phyloP scores from a whole-genome alignment of 2,888 invertebrate genomes.

The Tipula lateralis region DNA sequence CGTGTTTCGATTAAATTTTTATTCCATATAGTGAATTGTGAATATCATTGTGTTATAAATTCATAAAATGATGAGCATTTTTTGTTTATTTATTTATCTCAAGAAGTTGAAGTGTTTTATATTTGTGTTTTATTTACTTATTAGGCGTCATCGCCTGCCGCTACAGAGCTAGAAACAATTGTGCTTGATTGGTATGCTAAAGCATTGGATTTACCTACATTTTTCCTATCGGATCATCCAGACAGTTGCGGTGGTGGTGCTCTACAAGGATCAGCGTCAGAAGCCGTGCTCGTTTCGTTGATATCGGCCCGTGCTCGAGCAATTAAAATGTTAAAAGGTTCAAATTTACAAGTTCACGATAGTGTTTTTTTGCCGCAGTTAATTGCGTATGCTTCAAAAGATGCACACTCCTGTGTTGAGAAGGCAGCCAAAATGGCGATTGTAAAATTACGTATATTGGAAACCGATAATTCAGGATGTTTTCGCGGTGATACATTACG shows the following conservation, averaged over 20 bases:
- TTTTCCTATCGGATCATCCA: slow-evolving; percentile 53
- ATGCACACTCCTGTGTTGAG: slow-evolving; percentile 72
- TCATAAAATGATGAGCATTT: not conserved
- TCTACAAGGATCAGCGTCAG: slow-evolving; percentile 78
- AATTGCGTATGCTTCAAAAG: slow-evolving; percentile 69
- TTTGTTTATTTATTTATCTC: not conserved
- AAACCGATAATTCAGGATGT: slow-evolving; percentile 63
- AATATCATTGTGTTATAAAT: not conserved
- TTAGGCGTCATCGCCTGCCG: slow-evolving; percentile 77
- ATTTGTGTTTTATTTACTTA: slow-evolving; percentile 26
- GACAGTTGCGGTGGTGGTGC: slow-evolving; percentile 68
- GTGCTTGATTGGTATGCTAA: slow-evolving; percentile 78
- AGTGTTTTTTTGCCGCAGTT: slow-evolving; percentile 69
- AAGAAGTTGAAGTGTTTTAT: not conserved
- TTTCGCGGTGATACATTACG: slow-evolving; percentile 60
- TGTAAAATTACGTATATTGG: slow-evolving; percentile 65
- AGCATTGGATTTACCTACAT: slow-evolving; percentile 67
- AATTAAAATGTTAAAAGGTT: slow-evolving; percentile 61
- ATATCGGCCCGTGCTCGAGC: slow-evolving; percentile 69
- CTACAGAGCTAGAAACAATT: slow-evolving; percentile 79
- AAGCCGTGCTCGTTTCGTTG: slow-evolving; percentile 73
- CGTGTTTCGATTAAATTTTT: not conserved
- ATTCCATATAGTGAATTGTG: not conserved
- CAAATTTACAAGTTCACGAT: slow-evolving; percentile 53
- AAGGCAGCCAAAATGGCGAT: slow-evolving; percentile 75